Percentiles rank a stretch among this genome's conserved stretches.
Evolutionary conservation across 2,113 vertebrate species (phyloP).

Genomic region (Sporophila hypoxantha): DNA sequence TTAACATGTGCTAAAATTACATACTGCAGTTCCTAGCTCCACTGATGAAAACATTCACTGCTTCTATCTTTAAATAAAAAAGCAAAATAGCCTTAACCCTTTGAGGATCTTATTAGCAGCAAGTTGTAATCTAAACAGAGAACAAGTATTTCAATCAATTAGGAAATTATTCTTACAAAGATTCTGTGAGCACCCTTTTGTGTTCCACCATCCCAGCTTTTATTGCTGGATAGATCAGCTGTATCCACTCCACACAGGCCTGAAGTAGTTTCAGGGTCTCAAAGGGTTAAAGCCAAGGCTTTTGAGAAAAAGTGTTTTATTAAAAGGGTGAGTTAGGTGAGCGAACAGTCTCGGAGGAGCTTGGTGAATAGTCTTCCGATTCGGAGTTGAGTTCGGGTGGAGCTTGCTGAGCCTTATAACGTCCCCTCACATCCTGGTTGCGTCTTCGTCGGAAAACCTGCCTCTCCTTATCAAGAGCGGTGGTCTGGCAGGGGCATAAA

Average conservation of each 20-base stretch:
- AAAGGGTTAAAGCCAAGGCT: conserved; percentile 77
- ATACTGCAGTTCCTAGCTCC: conserved; percentile 68
- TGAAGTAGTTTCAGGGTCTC: conserved; percentile 67
- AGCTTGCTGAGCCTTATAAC: conserved; percentile 71
- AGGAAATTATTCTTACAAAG: conserved; percentile 62
- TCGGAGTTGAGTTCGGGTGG: conserved; percentile 85
- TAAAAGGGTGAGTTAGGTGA: conserved; percentile 95
- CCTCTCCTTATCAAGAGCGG: conserved; percentile 99
- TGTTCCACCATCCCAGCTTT: conserved; percentile 43
- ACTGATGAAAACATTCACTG: conserved; percentile 76
- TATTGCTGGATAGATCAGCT: conserved; percentile 57
- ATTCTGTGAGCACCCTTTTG: conserved; percentile 62
- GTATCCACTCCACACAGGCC: conserved; percentile 60
- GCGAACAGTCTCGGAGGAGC: conserved; percentile 90
- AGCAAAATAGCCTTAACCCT: conserved; percentile 75
- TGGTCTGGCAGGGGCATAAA: conserved; percentile 90
- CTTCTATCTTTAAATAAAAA: conserved; percentile 70
- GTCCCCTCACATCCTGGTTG: conserved; percentile 87
- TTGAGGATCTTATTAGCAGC: conserved; percentile 72
- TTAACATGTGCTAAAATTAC: conserved; percentile 70
- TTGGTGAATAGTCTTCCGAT: conserved; percentile 90
- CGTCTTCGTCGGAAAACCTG: conserved; percentile 97
- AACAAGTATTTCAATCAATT: conserved; percentile 54
- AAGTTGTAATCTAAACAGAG: conserved; percentile 64
- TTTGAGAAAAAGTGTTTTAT: conserved; percentile 70